Percentiles rank a stretch among this genome's conserved stretches.
phyloP scores from a whole-genome alignment of 2,888 invertebrate species.

The Rhorus exstirpatorius region DNA sequence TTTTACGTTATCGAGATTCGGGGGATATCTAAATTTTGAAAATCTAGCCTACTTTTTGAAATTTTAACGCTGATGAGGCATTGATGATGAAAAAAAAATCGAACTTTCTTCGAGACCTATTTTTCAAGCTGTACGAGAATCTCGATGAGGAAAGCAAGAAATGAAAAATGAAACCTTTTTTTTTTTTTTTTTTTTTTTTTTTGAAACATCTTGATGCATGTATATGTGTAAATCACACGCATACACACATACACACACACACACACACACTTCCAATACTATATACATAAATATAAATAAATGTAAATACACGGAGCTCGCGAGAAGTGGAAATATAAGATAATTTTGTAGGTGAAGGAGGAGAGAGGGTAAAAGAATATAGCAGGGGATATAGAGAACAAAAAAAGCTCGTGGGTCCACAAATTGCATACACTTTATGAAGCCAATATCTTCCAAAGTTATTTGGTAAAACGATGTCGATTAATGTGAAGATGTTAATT shows the following conservation, averaged over 20 bases:
- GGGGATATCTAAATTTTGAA: too few species aligned
- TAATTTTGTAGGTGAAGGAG: conserved; percentile 46
- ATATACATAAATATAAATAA: conserved; percentile 12
- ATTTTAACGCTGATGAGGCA: too few species aligned
- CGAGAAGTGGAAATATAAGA: conserved; percentile 13
- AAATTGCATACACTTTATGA: neutral
- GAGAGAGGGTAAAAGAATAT: neutral
- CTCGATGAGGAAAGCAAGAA: too few species aligned
- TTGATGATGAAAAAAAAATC: too few species aligned
- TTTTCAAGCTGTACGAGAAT: too few species aligned
- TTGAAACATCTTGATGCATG: neutral
- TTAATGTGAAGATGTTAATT: conserved; percentile 2
- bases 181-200: too few species aligned
- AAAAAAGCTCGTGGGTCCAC: conserved; percentile 32
- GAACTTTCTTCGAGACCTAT: too few species aligned
- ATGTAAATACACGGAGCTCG: conserved; percentile 42
- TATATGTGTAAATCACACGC: neutral
- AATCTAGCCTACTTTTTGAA: too few species aligned
- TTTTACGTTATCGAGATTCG: too few species aligned
- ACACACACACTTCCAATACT: conserved; percentile 33
- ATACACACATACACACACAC: conserved; percentile 5
- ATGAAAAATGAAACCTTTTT: neutral
- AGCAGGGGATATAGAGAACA: neutral
- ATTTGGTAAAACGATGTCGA: neutral
- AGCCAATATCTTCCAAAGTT: conserved; percentile 7